Evolutionary conservation across 1,140 invertebrate species (phyloP), one percentile per base, ranked within the genome.

Genomic region (Pseudomyrmex concolor): DNA sequence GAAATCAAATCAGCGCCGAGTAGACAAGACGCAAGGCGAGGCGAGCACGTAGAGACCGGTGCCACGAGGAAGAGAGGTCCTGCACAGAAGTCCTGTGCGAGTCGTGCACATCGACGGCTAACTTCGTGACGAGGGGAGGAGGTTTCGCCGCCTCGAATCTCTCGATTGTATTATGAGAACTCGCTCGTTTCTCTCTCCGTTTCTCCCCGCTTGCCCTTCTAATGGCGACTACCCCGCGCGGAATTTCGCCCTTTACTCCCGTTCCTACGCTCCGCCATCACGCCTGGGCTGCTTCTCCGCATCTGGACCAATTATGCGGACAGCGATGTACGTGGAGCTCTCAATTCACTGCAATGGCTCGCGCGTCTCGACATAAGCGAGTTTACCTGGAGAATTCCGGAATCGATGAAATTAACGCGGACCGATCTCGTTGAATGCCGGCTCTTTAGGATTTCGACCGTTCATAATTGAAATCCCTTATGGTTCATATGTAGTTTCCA

Each of bases 1-100:
- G 83, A 82, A 82, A 84, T 84, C 77, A 72, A 84, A 84, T 84
- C 78, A 82, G 17, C 34, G 50, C 9, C 25, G 25, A 60, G 64
- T 73, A 73, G 77, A 73, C 67, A 83, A 63, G 67, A 72, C 74
- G 59, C 25, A 55, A 83, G 51, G n/a, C 17, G 55, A 62, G 43
- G 59, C 34, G 67, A 84, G 67, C 67, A 84, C 63, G 66, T 81
- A 63, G 15, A 43, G 15, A 43, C 13, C 2, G 48, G 5, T 10
- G n/a, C 3, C 7, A 25, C 0, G 57, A 57, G 13, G 71, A 64
- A 25, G 63, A 15, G 25, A 17, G 17, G 25, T 50, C 34, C 64
- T 68, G 45, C 54, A 59, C 10, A 50, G 10, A 55, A 34, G 67
- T 54, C 10, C 70, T 74, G 48, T 63, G 34, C 34, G 22, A 73